Percentiles rank a stretch among this genome's conserved stretches.
phyloP scores from a whole-genome alignment of 2,888 invertebrate genomes.

The Cephus sareptanus region DNA sequence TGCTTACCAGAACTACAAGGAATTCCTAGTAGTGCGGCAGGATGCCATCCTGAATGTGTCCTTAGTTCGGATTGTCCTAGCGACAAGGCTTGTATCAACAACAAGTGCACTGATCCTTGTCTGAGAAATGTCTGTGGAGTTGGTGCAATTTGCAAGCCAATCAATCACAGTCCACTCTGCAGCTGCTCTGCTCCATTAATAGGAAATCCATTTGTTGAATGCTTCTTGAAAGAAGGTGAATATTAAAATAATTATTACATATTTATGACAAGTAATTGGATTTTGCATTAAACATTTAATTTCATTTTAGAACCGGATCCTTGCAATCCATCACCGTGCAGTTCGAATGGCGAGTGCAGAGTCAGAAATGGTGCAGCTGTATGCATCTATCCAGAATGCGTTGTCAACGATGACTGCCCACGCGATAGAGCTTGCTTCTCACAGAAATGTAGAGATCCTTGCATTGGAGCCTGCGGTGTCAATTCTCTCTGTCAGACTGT shows the following conservation, averaged over 20 bases:
- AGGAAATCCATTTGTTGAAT: slow-evolving; percentile 68
- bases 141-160: slow-evolving; percentile 79
- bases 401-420: slow-evolving; percentile 89
- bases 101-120: slow-evolving; percentile 85
- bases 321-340: slow-evolving; percentile 88
- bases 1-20: slow-evolving; percentile 65
- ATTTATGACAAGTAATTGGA: not conserved
- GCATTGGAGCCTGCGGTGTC: slow-evolving; percentile 83
- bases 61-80: slow-evolving; percentile 81
- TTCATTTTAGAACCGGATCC: slow-evolving; percentile 69
- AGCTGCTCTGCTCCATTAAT: slow-evolving; percentile 72
- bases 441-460: slow-evolving; percentile 87
- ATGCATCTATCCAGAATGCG: slow-evolving; percentile 88
- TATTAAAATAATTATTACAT: not conserved
- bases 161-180: slow-evolving; percentile 83
- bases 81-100: slow-evolving; percentile 83
- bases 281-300: not conserved
- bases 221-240: slow-evolving; percentile 61
- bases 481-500: slow-evolving; percentile 84
- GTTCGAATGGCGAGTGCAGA: slow-evolving; percentile 83
- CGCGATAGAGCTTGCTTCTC: slow-evolving; percentile 83
- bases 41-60: slow-evolving; percentile 67
- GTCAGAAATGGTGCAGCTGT: slow-evolving; percentile 76
- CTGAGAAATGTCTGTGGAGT: slow-evolving; percentile 81
- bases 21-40: slow-evolving; percentile 64